Evolutionary conservation across 2,888 invertebrate species (phyloP).

Genomic region (Rhodophaea formosa): DNA sequence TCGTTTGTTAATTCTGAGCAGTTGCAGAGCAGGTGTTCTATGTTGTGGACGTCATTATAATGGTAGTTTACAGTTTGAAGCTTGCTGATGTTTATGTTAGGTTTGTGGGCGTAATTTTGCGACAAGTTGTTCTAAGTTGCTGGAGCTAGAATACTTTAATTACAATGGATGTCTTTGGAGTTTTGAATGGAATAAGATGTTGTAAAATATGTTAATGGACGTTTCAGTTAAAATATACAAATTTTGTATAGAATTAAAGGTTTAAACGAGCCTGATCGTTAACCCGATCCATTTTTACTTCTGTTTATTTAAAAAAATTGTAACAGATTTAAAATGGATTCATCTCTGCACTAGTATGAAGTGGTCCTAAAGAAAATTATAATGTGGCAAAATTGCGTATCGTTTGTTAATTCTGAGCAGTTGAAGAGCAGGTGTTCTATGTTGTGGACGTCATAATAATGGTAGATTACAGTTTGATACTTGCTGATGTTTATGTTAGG

Average conservation of each 20-base stretch:
- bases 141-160: neutral
- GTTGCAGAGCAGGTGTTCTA: slow-evolving; percentile 27
- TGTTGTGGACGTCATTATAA: slow-evolving; percentile 22
- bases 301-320: too few relatives aligned
- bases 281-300: too few relatives aligned
- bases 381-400: slow-evolving; percentile 29
- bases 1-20: slow-evolving; percentile 29
- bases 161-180: neutral
- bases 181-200: neutral
- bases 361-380: slow-evolving; percentile 30
- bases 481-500: slow-evolving; percentile 5
- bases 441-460: slow-evolving; percentile 23
- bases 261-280: too few relatives aligned
- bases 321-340: too few relatives aligned
- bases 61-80: slow-evolving; percentile 20
- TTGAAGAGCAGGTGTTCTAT: slow-evolving; percentile 26
- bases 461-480: slow-evolving; percentile 18
- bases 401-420: slow-evolving; percentile 29
- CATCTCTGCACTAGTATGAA: too few relatives aligned
- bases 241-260: too few relatives aligned
- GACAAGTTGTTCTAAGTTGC: slow-evolving; percentile 1
- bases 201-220: neutral
- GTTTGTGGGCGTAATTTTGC: slow-evolving; percentile 8
- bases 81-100: slow-evolving; percentile 4
- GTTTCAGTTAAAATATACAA: too few relatives aligned